Evolutionary conservation across 1,140 invertebrate genomes (phyloP), one percentile per base, ranked within the genome.

Genomic region (Drosophila prosaltans): DNA sequence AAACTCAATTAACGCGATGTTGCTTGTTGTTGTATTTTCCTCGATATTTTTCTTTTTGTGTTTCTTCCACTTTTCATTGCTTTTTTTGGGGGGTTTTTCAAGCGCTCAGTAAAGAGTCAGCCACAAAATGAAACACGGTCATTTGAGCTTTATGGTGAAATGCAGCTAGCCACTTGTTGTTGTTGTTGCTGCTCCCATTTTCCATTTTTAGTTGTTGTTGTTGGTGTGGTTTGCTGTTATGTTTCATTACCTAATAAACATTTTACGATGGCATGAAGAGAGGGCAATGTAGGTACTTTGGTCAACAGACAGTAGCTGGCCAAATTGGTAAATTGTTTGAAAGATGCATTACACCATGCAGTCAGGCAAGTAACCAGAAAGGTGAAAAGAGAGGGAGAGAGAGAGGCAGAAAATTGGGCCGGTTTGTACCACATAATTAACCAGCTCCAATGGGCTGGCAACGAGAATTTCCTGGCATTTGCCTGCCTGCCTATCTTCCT

Each of bases 241-340:
- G 83, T 86, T 88, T 86, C 72, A 86, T 86, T 86, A 72, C 80
- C 83, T 86, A 86, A 86, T 86, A 86, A 86, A 86, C 83, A 86
- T 86, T 86, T 86, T 88, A 86, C 80, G 83, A 74, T 76, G 26
- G 48, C 10, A 45, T 24, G 73, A 28, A 36, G 45, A 45, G 66
- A 9, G 16, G 32, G 16, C 40, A 30, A n/a, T 6, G 6, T n/a
- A 28, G 2, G 28, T 26, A 39, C 16, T 26, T 77, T 63, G 81
- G 80, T 71, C 76, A 68, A 70, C 72, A 76, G 43, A 69, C 73
- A 62, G 32, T 51, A 63, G 43, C 64, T 30, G 55, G 60, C 61
- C 78, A 81, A 85, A 85, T 89, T 84, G 84, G 74, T 79, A 84
- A 89, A 84, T 81, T 89, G 84, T 84, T 89, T 89, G 80, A 89